Base-by-base conservation (phyloP, 1,140 invertebrate species). In the Arion vulgaris region DNA sequence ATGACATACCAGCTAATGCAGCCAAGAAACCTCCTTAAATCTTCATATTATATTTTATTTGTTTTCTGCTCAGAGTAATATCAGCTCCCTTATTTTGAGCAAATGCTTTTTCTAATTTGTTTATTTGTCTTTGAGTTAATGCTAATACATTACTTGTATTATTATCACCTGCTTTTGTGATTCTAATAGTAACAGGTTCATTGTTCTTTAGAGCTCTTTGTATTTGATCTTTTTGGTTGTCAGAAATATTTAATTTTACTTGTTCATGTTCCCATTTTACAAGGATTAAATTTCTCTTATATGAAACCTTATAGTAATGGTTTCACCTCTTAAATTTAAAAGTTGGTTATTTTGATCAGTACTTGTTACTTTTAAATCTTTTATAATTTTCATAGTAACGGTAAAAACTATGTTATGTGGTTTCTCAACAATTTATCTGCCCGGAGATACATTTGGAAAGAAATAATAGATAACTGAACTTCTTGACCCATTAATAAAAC, bases 381-480 rank as follows among this genome's bases (percentile, higher is more conserved):
- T 32, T 66, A 66, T 66, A 66, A 28, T 66, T 66, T 66, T 66
- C n/a, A 32, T 66, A 32, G n/a, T 7, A 32, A 66, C 62, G 28
- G 62, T n/a, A 66, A 32, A 66, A 32, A 66, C 28, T 7, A 32
- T n/a, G 17, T 66, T 66, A 28, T 32, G n/a, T 66, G 62, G 62
- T 32, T 32, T 66, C 62, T 23, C 28, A 32, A 66, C 28, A 66
- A 66, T 66, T 66, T 66, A 32, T 7, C 17, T 7, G 5, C 62
- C 28, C 5, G 62, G 62, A 39, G 38, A 73, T 73, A 73, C 38
- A 26, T 41, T 73, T 41, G 71, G 38, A 73, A 73, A 73, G 38
- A 73, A 49, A 26, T 2, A 39, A n/a, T 39, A 49, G 19, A 73
- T 39, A 28, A 39, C 71, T 13, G 41, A n/a, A 73, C 5, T 28